phyloP scores from a whole-genome alignment of 2,888 invertebrate species.

The Apodemia mormo region DNA sequence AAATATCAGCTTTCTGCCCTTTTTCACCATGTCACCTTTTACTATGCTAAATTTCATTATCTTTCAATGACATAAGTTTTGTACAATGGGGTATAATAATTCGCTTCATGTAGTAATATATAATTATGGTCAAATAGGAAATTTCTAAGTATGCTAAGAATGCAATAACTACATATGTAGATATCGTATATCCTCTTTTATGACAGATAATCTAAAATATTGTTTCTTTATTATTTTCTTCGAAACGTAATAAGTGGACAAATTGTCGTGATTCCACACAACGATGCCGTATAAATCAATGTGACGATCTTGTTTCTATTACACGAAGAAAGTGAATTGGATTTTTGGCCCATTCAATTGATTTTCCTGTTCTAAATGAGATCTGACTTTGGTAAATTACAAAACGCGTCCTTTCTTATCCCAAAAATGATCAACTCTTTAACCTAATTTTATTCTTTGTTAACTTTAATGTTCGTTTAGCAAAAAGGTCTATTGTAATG shows the following conservation, averaged over 20 bases:
- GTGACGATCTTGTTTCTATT: conserved; percentile 12
- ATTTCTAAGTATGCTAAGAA: too few species aligned
- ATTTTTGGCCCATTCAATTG: conserved; percentile 25
- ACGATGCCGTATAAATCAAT: conserved; percentile 1
- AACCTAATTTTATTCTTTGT: conserved; percentile 15
- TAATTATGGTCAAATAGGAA: too few species aligned
- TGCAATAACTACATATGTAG: too few species aligned
- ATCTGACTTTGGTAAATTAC: conserved; percentile 29
- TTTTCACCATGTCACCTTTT: too few species aligned
- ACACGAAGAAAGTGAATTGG: conserved; percentile 23
- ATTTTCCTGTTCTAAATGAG: conserved; percentile 27
- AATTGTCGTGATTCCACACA: conserved; percentile 1
- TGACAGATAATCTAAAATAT: too few species aligned
- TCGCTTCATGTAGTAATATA: too few species aligned
- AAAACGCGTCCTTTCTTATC: conserved; percentile 12
- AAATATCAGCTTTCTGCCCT: too few species aligned
- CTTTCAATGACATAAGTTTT: too few species aligned
- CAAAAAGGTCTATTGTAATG: not conserved
- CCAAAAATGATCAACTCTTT: conserved; percentile 20
- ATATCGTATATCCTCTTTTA: too few species aligned
- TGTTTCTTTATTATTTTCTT: not conserved
- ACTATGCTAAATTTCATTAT: too few species aligned
- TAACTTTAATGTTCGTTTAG: not conserved
- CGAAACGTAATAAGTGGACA: conserved; percentile 2
- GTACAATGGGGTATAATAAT: too few species aligned